A percentile compares a stretch with the other conserved stretches of the same genome.
Evolutionary conservation across 2,888 invertebrate species (phyloP).

Genomic region (Encarsia formosa): DNA sequence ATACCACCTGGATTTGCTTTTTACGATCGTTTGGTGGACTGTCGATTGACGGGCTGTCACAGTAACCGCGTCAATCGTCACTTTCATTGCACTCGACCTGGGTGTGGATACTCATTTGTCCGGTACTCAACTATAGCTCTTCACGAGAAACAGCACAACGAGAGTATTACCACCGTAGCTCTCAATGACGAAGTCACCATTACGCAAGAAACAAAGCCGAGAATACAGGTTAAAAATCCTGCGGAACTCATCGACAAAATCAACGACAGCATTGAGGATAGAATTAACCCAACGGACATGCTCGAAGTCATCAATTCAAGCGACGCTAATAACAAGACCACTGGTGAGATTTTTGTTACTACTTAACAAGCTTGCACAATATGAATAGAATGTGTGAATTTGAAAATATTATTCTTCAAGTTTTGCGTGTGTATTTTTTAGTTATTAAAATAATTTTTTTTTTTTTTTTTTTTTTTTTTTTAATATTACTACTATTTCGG

Average conservation of each 20-base stretch:
- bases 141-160: constrained; percentile 65
- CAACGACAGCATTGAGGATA: constrained; percentile 34
- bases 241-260: constrained; percentile 47
- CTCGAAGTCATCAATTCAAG: constrained; percentile 37
- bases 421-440: background rate
- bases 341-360: constrained; percentile 34
- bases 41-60: constrained; percentile 63
- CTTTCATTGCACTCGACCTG: constrained; percentile 70
- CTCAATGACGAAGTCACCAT: constrained; percentile 3
- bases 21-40: constrained; percentile 71
- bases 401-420: background rate
- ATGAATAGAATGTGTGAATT: background rate
- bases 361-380: background rate
- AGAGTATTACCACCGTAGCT: background rate
- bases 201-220: constrained; percentile 41
- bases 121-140: constrained; percentile 70
- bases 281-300: constrained; percentile 28
- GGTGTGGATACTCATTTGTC: constrained; percentile 70
- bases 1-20: constrained; percentile 83
- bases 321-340: constrained; percentile 43
- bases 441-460: constrained; percentile 1
- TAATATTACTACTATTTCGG: no score
- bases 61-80: constrained; percentile 70
- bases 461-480: background rate
- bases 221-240: constrained; percentile 48